Evolutionary conservation across 2,888 invertebrate genomes (phyloP), one percentile per base, ranked within the genome.

Genomic region (Phengaris alcon): DNA sequence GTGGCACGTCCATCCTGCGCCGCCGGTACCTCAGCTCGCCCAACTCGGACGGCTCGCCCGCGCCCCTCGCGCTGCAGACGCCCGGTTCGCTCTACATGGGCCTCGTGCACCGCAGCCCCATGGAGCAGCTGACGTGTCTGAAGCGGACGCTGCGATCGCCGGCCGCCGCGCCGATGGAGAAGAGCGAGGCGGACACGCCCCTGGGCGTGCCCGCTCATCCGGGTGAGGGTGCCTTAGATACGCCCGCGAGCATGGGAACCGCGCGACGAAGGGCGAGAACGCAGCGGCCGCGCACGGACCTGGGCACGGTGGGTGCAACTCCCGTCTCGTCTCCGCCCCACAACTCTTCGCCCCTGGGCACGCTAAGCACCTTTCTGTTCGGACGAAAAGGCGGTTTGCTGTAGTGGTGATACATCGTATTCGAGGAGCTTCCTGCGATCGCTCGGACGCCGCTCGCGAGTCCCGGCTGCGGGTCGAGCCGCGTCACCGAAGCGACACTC

Each of bases 361-460:
- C 97, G 69, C 95, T 97, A 79, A 96, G 97, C 89, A 95, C 96
- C 77, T 90, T 97, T 82, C 92, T 97, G 74, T 97, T 97, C 88
- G 97, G 97, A 57, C 94, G 97, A 78, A 97, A 97, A 85, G 97
- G 97, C 74, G 97, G 97, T 75, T 94, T 97, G 82, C 95, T 97
- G 78, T 93, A 77, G 76, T 79, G 77, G 59, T 46, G 59, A 51
- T 54, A 44, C 7, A 15, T 64, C 15, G 22, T 54, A 72, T 6
- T 72, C 52, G 75, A 75, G 76, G 75, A 76, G 78, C 75, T 77
- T 73, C 76, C 77, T 59, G 64, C 52, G 48, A 68, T 74, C 80
- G 77, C 76, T 78, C 78, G 75, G 77, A 59, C 76, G 77, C 78
- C 77, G 79, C 78, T 81, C 79, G 77, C 74, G 74, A 70, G 46